Conservation (phyloP, 2,797 vertebrate genomes). For the Characodon lateralis region DNA sequence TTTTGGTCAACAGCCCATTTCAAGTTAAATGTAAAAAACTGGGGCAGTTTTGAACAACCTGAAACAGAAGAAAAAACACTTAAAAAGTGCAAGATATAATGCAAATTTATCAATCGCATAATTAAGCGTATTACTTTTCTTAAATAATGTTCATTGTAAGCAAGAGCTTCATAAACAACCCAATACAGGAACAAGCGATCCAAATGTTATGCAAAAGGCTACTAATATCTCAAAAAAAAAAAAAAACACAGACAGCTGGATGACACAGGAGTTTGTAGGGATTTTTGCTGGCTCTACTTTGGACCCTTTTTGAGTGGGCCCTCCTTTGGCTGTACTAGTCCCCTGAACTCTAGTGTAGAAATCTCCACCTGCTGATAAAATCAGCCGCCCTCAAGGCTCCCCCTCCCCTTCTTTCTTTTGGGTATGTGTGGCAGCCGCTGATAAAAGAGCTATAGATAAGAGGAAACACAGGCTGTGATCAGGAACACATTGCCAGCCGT, state of each 20-base stretch:
- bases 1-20: not conserved
- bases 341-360: constrained; percentile 67
- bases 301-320: constrained; percentile 38
- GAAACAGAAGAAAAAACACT: not conserved
- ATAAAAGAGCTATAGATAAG: constrained; percentile 78
- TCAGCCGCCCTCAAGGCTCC: constrained; percentile 33
- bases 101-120: not conserved
- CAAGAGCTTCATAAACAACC: not conserved
- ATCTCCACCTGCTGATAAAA: constrained; percentile 80
- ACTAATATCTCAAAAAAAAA: constrained; percentile 8
- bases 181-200: not conserved
- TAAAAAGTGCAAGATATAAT: not conserved
- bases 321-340: constrained; percentile 57
- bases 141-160: not conserved
- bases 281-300: constrained; percentile 17
- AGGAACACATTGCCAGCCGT: constrained; percentile 68
- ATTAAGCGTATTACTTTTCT: not conserved
- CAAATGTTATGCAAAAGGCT: constrained; percentile 2
- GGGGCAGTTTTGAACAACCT: not conserved
- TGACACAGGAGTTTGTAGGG: constrained; percentile 19
- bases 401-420: constrained; percentile 35
- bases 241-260: constrained; percentile 17
- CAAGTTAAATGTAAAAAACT: not conserved
- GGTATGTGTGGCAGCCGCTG: constrained; percentile 71
- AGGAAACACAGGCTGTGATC: constrained; percentile 78